phyloP scores from a whole-genome alignment of 1,140 invertebrate species.

The Euwallacea fornicatus region DNA sequence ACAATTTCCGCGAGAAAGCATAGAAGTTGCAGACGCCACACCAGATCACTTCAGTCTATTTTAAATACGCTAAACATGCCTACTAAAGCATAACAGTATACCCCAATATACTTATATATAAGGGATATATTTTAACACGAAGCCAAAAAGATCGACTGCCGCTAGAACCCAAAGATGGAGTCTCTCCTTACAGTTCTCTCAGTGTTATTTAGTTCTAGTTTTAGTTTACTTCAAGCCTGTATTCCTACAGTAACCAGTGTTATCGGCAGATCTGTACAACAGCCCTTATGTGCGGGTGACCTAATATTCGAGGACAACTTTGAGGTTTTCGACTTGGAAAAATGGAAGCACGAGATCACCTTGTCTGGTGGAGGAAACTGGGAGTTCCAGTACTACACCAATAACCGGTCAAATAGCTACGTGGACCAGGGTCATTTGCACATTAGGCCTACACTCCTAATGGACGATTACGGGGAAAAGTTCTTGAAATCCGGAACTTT shows the following conservation, averaged over 20 bases:
- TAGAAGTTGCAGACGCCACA: background rate
- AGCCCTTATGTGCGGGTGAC: constrained; percentile 54
- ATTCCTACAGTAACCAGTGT: background rate
- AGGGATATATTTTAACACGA: background rate
- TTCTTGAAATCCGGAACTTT: constrained; percentile 60
- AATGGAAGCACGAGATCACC: constrained; percentile 70
- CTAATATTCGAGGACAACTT: constrained; percentile 70
- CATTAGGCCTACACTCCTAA: constrained; percentile 63
- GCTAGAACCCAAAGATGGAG: background rate
- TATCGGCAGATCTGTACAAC: background rate
- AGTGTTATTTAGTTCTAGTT: background rate
- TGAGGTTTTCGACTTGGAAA: constrained; percentile 61
- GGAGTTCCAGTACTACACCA: constrained; percentile 73
- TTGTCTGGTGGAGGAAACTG: constrained; percentile 69
- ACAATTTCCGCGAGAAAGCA: background rate
- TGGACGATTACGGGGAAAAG: constrained; percentile 60
- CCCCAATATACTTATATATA: background rate
- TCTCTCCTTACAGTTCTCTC: background rate
- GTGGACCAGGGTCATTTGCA: constrained; percentile 60
- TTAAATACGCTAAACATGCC: background rate
- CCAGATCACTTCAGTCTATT: background rate
- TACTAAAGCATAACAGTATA: background rate
- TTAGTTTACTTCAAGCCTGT: background rate
- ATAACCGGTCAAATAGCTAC: constrained; percentile 67
- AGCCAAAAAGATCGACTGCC: background rate